Conservation (phyloP, 2,113 vertebrate species). For the Axis porcinus region DNA sequence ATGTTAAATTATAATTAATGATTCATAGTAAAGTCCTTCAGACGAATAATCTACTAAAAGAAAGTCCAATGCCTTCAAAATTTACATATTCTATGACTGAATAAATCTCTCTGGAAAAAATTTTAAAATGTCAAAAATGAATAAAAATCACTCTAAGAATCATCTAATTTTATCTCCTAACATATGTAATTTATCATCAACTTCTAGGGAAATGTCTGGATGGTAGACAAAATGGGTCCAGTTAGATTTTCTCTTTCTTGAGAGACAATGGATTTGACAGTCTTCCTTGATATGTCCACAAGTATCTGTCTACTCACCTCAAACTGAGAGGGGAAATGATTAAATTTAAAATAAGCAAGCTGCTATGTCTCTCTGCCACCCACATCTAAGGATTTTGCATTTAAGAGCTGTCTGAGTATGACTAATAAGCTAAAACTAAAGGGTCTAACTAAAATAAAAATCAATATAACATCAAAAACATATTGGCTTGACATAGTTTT, state of each 20-base stretch:
- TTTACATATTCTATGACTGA: neutral
- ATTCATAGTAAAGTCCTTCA: neutral
- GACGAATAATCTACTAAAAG: neutral
- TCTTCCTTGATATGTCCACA: constrained; percentile 25
- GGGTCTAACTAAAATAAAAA: neutral
- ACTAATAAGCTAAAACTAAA: constrained; percentile 52
- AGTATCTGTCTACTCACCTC: neutral
- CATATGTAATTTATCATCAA: neutral
- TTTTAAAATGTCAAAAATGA: neutral
- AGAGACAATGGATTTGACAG: neutral
- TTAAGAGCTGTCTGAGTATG: neutral
- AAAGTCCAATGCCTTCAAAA: neutral
- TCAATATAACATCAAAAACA: neutral
- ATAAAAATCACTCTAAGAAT: neutral
- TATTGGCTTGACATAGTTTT: neutral
- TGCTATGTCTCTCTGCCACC: constrained; percentile 68
- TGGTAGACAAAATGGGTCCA: neutral
- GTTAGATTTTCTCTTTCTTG: neutral
- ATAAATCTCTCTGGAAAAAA: neutral
- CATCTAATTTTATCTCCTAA: neutral
- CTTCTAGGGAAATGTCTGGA: neutral
- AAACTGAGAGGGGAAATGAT: constrained; percentile 51
- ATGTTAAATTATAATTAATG: neutral
- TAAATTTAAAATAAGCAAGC: constrained; percentile 76
- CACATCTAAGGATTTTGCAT: constrained; percentile 9